Evolutionary conservation across 2,888 invertebrate species (phyloP), one percentile per base, ranked within the genome.

Genomic region (Spisula subtruncata): DNA sequence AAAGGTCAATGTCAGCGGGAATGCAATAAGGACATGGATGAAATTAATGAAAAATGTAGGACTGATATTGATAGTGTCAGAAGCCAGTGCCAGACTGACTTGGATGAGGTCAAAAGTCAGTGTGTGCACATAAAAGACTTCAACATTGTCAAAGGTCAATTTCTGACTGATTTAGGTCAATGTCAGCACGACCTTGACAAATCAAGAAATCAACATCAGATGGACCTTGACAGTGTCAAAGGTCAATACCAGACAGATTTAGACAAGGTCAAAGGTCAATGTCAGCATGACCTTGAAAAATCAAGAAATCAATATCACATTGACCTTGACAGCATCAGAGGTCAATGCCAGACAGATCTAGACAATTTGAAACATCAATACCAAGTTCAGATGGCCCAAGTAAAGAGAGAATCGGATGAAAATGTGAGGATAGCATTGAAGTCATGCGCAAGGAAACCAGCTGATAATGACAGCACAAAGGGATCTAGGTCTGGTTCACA

Each of bases 201-300:
- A 18, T 25, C 75, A 12, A 84, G 29, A 32, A 46, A 12, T 35
- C 75, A 84, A 18, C 75, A 51, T 66, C 71, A 84, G 29, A 0
- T 5, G 75, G 84, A 84, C 29, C 32, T 75, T 18, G 75, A 75
- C 29, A 71, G 75, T 46, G 46, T 84, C 25, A 84, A 20, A 84
- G 14, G 32, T 29, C 71, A 84, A 41, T 48, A 29, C 16, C 84
- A 71, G 71, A 5, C 16, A 29, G 71, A 84, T 56, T 41, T 75
- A 4, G 75, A 75, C 18, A 71, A 84, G n/a, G 29, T 84, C 12
- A 48, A n/a, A 84, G 16, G 20, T 32, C 75, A 84, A 25, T 51
- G 20, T 32, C 84, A 75, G 48, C 0, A 10, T 75, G 75, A 84
- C 12, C 25, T 75, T 12, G 75, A 84, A 12, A 51, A 48, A 20